Evolutionary conservation across 2,113 vertebrate species (phyloP).

Genomic region (Gallinago jamesoni): DNA sequence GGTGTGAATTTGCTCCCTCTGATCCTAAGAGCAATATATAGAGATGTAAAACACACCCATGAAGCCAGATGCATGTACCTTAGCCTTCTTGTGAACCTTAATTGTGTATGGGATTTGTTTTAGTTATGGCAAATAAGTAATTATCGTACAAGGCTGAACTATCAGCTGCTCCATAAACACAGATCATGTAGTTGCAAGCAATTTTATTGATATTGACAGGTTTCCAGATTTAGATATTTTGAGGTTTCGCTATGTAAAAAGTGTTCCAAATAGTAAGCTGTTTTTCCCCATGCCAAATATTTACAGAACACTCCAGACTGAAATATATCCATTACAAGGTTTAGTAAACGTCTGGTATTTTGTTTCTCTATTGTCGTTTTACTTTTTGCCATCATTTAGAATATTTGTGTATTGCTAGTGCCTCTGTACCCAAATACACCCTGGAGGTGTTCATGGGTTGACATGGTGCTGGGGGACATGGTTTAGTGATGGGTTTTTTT

Average conservation of each 20-base stretch:
- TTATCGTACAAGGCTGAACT: background rate
- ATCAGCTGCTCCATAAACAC: background rate
- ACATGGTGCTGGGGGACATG: no score
- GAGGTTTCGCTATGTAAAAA: background rate
- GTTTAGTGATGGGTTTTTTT: no score
- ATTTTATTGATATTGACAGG: background rate
- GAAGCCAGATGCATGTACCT: background rate
- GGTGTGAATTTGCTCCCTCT: background rate
- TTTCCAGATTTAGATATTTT: background rate
- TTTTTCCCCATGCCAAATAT: background rate
- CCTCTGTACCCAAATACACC: background rate
- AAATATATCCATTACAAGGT: background rate
- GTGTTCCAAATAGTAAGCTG: background rate
- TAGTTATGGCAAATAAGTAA: background rate
- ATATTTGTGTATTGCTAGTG: background rate
- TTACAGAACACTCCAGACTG: background rate
- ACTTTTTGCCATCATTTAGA: background rate
- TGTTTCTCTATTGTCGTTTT: background rate
- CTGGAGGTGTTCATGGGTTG: no score
- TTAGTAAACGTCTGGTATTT: background rate
- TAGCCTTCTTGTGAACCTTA: background rate
- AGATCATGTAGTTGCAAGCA: background rate
- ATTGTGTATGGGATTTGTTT: background rate
- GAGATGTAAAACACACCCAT: background rate
- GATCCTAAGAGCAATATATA: background rate